These are phyloP conservation scores for Butorides virescens DNA, from an alignment of 2,113 vertebrate species.

Conservation along the genomic window DNA sequence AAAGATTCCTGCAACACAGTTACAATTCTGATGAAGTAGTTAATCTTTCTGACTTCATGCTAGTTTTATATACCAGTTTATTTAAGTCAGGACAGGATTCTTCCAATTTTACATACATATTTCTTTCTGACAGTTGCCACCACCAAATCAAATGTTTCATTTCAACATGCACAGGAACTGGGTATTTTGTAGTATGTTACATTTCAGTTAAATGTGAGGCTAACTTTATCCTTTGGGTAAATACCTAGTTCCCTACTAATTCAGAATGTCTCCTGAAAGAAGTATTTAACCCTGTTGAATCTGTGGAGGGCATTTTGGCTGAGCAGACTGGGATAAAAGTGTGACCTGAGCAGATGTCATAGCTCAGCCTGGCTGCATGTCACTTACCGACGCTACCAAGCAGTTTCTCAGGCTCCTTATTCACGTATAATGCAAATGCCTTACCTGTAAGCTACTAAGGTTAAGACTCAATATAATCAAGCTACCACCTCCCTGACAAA, in stretches of 20 bases:
- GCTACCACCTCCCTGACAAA: neutral
- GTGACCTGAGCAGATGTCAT: neutral
- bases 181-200: neutral
- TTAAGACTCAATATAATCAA: neutral
- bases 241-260: neutral
- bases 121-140: neutral
- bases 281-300: neutral
- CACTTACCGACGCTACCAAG: neutral
- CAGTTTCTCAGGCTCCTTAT: neutral
- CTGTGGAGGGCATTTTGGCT: neutral
- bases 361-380: neutral
- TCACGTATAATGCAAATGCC: no score
- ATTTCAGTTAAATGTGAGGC: neutral
- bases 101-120: neutral
- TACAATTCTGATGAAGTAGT: neutral
- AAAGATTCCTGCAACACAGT: neutral
- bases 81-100: neutral
- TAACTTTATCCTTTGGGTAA: neutral
- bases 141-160: neutral
- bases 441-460: neutral
- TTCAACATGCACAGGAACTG: neutral
- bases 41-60: neutral
- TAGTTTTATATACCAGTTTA: neutral
- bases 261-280: neutral
- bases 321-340: rapidly evolving